Percentiles rank a stretch among this genome's conserved stretches.
Evolutionary conservation across 2,888 invertebrate genomes (phyloP).

Genomic region (Rhamnusium bicolor): DNA sequence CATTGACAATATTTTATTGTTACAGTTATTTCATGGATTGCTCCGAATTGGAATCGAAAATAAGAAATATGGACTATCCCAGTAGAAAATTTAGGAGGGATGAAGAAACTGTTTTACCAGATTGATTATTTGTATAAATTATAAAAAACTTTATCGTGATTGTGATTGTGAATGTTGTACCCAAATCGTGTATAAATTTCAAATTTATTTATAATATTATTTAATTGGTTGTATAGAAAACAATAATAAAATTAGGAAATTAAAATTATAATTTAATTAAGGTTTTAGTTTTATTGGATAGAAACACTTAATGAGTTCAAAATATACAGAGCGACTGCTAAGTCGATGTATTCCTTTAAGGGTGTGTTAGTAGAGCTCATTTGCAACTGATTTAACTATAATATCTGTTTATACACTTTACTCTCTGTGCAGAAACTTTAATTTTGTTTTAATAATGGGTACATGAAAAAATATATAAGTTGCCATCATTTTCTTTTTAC

Average conservation of each 20-base stretch:
- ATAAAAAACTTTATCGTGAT: conserved; percentile 37
- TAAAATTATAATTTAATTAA: conserved; percentile 31
- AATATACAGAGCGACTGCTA: no score
- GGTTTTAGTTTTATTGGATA: no score
- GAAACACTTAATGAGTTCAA: no score
- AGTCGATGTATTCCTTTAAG: no score
- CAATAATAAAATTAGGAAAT: conserved; percentile 13
- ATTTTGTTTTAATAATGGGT: no score
- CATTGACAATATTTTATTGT: conserved; percentile 32
- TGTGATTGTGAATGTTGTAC: conserved; percentile 56
- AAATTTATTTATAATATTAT: conserved; percentile 19
- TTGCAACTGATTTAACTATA: no score
- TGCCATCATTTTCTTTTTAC: no score
- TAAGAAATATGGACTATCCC: conserved; percentile 51
- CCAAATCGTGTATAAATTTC: conserved; percentile 47
- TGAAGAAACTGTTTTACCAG: conserved; percentile 42
- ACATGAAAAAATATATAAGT: no score
- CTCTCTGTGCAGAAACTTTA: no score
- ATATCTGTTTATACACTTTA: no score
- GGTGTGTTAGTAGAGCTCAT: no score
- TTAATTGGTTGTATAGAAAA: conserved; percentile 8
- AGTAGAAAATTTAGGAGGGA: conserved; percentile 42
- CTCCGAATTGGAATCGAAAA: conserved; percentile 56
- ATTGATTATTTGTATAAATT: conserved; percentile 40
- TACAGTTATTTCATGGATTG: conserved; percentile 60